phyloP scores from a whole-genome alignment of 2,888 invertebrate genomes.

The Sarcophaga carnaria region DNA sequence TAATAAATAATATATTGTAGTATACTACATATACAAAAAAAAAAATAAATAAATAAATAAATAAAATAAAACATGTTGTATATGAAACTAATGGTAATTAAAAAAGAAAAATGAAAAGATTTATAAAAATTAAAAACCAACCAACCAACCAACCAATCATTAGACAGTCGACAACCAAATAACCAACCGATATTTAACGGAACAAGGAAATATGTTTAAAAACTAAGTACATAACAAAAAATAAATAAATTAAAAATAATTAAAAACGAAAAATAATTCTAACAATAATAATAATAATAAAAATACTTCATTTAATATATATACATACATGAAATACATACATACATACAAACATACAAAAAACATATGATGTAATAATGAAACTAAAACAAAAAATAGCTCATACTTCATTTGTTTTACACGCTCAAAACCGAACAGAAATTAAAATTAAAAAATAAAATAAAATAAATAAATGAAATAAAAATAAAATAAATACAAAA shows the following conservation, averaged over 20 bases:
- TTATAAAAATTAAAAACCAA: constrained; percentile 55
- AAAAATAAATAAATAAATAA: not conserved
- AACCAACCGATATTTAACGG: constrained; percentile 70
- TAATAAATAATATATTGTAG: constrained; percentile 36
- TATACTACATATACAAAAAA: constrained; percentile 37
- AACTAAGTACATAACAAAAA: constrained; percentile 51
- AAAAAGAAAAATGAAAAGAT: constrained; percentile 36
- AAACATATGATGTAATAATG: not conserved
- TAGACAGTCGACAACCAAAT: constrained; percentile 67
- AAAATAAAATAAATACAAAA: constrained; percentile 38
- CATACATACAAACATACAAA: not conserved
- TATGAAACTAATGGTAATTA: not conserved
- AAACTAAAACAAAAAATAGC: constrained; percentile 25
- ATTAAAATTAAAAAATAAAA: constrained; percentile 17
- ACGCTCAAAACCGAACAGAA: constrained; percentile 56
- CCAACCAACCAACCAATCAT: constrained; percentile 58
- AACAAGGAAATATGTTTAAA: constrained; percentile 66
- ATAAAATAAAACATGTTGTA: constrained; percentile 11
- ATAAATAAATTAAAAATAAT: constrained; percentile 41
- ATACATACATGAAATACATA: not conserved
- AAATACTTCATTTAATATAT: constrained; percentile 48
- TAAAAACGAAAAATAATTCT: constrained; percentile 55
- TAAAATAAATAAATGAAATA: not conserved
- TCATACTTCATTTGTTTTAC: constrained; percentile 64
- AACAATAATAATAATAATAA: constrained; percentile 41